Percentiles rank a stretch among this genome's conserved stretches.
Evolutionary conservation across 1,140 invertebrate species (phyloP).

Genomic region (Holcopasites calliopsidis): DNA sequence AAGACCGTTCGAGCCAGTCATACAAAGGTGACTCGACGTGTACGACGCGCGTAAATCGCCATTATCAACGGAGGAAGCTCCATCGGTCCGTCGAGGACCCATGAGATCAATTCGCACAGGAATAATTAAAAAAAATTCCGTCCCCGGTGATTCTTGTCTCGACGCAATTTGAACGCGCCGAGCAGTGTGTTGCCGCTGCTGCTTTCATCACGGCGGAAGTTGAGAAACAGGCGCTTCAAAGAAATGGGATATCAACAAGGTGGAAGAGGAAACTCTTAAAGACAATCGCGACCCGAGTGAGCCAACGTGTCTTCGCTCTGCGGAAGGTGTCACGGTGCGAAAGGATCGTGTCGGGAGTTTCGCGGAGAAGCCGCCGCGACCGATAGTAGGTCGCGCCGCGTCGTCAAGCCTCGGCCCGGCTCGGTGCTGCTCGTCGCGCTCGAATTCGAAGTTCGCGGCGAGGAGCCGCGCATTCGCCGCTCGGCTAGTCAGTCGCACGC

Average conservation of each 20-base stretch:
- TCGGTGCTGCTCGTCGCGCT: conserved; percentile 44
- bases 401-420: conserved; percentile 21
- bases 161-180: not conserved
- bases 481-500: conserved; percentile 59
- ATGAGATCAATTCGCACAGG: not conserved
- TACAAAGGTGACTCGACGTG: conserved; percentile 35
- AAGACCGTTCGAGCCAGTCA: conserved; percentile 25
- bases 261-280: not conserved
- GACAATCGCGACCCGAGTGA: too few relatives aligned
- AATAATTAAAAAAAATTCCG: not conserved
- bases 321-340: conserved; percentile 13
- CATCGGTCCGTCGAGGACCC: not conserved
- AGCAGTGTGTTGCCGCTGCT: not conserved
- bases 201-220: not conserved
- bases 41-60: conserved; percentile 4
- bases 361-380: conserved; percentile 26
- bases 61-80: not conserved
- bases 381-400: conserved; percentile 53
- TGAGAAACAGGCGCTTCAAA: not conserved
- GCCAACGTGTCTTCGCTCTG: too few relatives aligned
- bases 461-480: conserved; percentile 23
- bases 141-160: not conserved
- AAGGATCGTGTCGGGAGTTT: conserved; percentile 26
- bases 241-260: not conserved
- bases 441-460: conserved; percentile 45